Evolutionary conservation across 64 coral and sea anemone genomes (phyloP).

Genomic region (Acropora yongei): DNA sequence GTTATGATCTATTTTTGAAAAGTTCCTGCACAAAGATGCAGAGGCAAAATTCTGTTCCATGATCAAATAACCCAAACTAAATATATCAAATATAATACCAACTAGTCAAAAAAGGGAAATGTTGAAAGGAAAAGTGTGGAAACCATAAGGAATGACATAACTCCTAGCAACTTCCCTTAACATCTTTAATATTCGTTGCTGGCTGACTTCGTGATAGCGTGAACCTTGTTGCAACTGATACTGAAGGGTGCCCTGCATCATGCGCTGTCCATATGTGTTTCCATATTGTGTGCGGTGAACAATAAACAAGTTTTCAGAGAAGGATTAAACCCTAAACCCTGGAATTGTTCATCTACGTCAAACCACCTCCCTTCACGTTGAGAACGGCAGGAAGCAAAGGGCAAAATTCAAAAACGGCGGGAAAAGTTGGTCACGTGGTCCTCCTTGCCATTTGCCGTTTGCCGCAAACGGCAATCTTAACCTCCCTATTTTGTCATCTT

Average conservation of each 20-base stretch:
- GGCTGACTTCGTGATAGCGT: slow-evolving; percentile 5
- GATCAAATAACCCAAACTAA: slow-evolving; percentile 44
- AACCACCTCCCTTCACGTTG: too few relatives aligned
- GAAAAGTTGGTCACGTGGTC: too few relatives aligned
- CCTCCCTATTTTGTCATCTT: too few relatives aligned
- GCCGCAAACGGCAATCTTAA: too few relatives aligned
- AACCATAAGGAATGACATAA: not conserved
- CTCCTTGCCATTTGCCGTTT: too few relatives aligned
- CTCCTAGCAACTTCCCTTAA: not conserved
- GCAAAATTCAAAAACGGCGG: too few relatives aligned
- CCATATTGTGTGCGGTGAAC: too few relatives aligned
- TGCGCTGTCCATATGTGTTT: too few relatives aligned
- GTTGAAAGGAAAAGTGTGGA: not conserved
- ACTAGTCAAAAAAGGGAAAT: not conserved
- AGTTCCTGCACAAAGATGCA: slow-evolving; percentile 61
- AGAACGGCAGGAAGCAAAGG: too few relatives aligned
- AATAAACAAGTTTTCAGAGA: too few relatives aligned
- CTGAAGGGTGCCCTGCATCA: not conserved
- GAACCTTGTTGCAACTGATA: slow-evolving; percentile 18
- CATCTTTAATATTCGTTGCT: slow-evolving; percentile 24
- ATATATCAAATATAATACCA: not conserved
- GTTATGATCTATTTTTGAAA: slow-evolving; percentile 14
- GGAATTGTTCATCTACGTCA: too few relatives aligned
- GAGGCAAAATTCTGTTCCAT: slow-evolving; percentile 50
- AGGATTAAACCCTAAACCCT: too few relatives aligned